phyloP scores from a whole-genome alignment of 2,888 invertebrate species.

The Erebia epiphron region DNA sequence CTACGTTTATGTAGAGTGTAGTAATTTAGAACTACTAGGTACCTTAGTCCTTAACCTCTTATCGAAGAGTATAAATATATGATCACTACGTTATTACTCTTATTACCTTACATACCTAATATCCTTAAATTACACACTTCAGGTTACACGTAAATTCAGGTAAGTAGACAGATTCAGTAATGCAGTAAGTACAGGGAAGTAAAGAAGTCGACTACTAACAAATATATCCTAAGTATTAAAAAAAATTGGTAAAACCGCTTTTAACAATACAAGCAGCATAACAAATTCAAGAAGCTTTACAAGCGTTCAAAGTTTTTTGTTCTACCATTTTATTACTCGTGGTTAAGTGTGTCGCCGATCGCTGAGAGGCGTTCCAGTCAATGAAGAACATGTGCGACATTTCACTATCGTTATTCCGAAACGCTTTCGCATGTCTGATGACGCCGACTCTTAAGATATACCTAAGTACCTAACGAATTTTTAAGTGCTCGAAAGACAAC shows the following conservation, averaged over 20 bases:
- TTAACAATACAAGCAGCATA: background rate
- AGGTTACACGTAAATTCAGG: too few species aligned
- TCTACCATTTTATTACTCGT: background rate
- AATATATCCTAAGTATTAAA: background rate
- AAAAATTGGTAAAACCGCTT: background rate
- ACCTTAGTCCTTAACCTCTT: too few species aligned
- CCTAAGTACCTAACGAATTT: background rate
- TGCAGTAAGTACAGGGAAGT: too few species aligned
- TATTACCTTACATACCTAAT: too few species aligned
- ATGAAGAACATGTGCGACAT: slow-evolving; percentile 57
- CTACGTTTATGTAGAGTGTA: too few species aligned
- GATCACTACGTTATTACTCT: too few species aligned
- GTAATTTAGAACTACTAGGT: too few species aligned
- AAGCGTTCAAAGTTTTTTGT: background rate
- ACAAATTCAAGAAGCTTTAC: background rate
- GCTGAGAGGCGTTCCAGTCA: slow-evolving; percentile 58
- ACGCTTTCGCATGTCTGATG: slow-evolving; percentile 35
- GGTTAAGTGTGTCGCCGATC: slow-evolving; percentile 69
- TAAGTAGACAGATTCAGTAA: too few species aligned
- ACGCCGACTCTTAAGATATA: background rate
- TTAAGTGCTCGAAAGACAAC: slow-evolving; percentile 7
- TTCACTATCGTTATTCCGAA: slow-evolving; percentile 60
- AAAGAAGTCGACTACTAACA: background rate
- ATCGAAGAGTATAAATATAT: too few species aligned
- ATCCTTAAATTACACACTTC: too few species aligned